A percentile compares a stretch with the other conserved stretches of the same genome.
Evolutionary conservation across 2,797 vertebrate genomes (phyloP).

Genomic region (Periophthalmus magnuspinnatus): DNA sequence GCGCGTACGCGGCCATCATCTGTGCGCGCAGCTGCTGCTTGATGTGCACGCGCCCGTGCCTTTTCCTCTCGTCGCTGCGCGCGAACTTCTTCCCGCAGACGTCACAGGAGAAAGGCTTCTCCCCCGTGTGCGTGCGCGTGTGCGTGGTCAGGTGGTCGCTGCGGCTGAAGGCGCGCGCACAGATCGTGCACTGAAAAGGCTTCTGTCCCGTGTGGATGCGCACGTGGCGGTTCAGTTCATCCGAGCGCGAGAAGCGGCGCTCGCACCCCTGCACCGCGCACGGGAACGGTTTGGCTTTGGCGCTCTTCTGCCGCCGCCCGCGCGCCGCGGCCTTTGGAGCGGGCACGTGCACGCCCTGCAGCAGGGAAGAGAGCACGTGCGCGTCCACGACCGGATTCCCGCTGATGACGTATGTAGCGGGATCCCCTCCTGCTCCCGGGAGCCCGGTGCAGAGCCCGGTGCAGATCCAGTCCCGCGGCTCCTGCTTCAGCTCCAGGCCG

Average conservation of each 20-base stretch:
- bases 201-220: conserved; percentile 96
- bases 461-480: conserved; percentile 72
- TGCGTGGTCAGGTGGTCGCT: conserved; percentile 76
- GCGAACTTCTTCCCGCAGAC: conserved; percentile 92
- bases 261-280: conserved; percentile 88
- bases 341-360: conserved; percentile 58
- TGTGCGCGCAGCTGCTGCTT: conserved; percentile 95
- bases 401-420: conserved; percentile 56
- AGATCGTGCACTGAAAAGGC: conserved; percentile 93
- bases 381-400: conserved; percentile 56
- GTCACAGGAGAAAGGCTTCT: conserved; percentile 95
- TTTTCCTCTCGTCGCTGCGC: conserved; percentile 89
- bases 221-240: conserved; percentile 92
- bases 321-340: conserved; percentile 42
- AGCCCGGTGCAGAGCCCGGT: conserved; percentile 32
- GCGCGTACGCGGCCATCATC: conserved; percentile 77
- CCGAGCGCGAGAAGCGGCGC: conserved; percentile 90
- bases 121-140: conserved; percentile 48
- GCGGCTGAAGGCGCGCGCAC: conserved; percentile 93
- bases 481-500: conserved; percentile 70
- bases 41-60: conserved; percentile 91
- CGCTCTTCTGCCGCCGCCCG: conserved; percentile 40
- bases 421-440: conserved; percentile 41
- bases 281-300: conserved; percentile 76
- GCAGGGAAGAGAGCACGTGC: conserved; percentile 65